These are phyloP conservation scores for Ceratothoa steindachneri DNA, from an alignment of 2,888 invertebrate species.

Conservation along the genomic window DNA sequence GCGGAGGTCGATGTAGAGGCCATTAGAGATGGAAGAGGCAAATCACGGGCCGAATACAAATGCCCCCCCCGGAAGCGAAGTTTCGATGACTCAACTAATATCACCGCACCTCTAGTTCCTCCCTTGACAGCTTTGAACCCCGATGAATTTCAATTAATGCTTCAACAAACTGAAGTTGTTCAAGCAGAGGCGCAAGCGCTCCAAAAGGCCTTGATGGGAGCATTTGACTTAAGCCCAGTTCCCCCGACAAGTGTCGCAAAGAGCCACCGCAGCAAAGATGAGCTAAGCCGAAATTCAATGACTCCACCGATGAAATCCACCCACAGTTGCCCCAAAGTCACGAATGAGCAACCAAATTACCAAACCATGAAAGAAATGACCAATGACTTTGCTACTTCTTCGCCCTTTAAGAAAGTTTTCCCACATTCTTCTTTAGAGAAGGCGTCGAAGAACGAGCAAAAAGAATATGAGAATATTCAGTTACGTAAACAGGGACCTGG, in stretches of 20 bases:
- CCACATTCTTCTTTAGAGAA: background rate
- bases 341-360: background rate
- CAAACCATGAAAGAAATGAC: background rate
- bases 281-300: background rate
- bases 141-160: slow-evolving; percentile 39
- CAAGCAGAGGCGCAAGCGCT: slow-evolving; percentile 48
- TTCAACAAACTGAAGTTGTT: slow-evolving; percentile 45
- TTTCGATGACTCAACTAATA: no score
- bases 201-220: slow-evolving; percentile 47
- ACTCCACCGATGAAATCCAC: background rate
- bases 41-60: no score
- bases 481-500: background rate
- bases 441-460: background rate
- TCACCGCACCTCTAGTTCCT: slow-evolving; percentile 18
- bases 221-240: slow-evolving; percentile 13
- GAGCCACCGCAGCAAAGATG: background rate
- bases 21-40: no score
- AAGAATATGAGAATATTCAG: slow-evolving; percentile 4
- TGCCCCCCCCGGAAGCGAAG: no score
- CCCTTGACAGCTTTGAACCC: slow-evolving; percentile 32
- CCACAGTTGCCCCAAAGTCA: background rate
- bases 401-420: background rate
- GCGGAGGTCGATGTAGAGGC: no score
- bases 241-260: background rate
- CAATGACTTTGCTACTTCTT: background rate